phyloP scores from a whole-genome alignment of 30 jellyfish, hydroid and myxozoan genomes.

The Aurelia sp. region DNA sequence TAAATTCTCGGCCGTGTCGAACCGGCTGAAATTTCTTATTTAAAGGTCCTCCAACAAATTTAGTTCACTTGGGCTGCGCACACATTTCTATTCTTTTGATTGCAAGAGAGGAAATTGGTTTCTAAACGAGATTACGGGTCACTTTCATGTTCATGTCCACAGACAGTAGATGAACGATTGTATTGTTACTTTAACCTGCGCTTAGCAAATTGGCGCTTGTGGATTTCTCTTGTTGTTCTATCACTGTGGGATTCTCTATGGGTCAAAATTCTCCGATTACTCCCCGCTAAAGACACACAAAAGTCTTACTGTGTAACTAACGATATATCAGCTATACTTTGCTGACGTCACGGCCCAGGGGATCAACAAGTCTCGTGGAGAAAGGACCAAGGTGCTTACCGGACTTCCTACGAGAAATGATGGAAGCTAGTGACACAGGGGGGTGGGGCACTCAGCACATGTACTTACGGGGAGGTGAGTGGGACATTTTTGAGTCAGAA shows the following conservation, averaged over 20 bases:
- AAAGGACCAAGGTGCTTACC: no score
- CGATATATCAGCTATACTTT: no score
- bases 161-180: slow-evolving; percentile 72
- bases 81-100: slow-evolving; percentile 39
- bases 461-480: no score
- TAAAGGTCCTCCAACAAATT: no score
- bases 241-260: slow-evolving; percentile 64
- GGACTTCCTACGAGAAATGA: no score
- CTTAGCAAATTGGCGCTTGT: slow-evolving; percentile 74
- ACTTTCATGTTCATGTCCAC: slow-evolving; percentile 71
- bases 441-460: no score
- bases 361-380: no score
- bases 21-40: no score
- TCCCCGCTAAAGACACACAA: slow-evolving; percentile 3
- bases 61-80: slow-evolving; percentile 1
- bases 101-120: slow-evolving; percentile 79
- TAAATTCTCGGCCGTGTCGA: no score
- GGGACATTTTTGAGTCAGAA: no score
- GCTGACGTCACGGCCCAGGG: no score
- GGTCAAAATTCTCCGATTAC: slow-evolving; percentile 17
- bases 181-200: slow-evolving; percentile 67
- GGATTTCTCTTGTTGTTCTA: slow-evolving; percentile 71
- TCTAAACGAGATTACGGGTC: slow-evolving; percentile 75
- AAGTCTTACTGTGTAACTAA: neutral
- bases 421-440: no score